Evolutionary conservation across 2,797 vertebrate genomes (phyloP).

Genomic region (Micrastur ruficollis): DNA sequence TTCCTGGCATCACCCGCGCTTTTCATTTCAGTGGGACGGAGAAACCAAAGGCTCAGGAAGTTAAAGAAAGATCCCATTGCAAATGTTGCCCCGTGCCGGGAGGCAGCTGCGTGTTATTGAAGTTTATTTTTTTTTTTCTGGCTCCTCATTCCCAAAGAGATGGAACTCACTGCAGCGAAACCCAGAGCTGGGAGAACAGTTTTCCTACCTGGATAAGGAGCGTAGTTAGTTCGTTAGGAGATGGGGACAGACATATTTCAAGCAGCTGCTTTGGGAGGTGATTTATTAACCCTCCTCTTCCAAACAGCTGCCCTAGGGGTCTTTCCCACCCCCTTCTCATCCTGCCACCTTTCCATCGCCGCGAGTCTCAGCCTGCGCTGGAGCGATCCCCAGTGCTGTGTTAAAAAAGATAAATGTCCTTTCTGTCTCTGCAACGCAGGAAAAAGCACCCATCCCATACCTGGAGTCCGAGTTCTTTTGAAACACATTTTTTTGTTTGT

Average conservation of each 20-base stretch:
- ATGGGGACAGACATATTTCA: not conserved
- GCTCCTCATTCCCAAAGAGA: not conserved
- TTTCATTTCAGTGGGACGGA: not conserved
- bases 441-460: not conserved
- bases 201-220: not conserved
- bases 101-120: not conserved
- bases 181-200: not conserved
- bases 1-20: not conserved
- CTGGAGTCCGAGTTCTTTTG: not conserved
- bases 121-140: not conserved
- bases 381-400: not conserved
- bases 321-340: not conserved
- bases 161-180: not conserved
- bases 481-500: not conserved
- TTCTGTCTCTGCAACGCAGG: not conserved
- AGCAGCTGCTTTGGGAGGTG: not conserved
- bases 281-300: not conserved
- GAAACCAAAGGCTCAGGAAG: not conserved
- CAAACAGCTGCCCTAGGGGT: not conserved
- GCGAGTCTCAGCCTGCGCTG: fast-evolving
- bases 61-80: not conserved
- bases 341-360: not conserved
- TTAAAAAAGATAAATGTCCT: not conserved
- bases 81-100: fast-evolving
- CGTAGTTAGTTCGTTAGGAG: not conserved